Percentiles rank a stretch among this genome's conserved stretches.
Conservation (phyloP, 1,140 invertebrate genomes). For the Megalopta genalis region DNA sequence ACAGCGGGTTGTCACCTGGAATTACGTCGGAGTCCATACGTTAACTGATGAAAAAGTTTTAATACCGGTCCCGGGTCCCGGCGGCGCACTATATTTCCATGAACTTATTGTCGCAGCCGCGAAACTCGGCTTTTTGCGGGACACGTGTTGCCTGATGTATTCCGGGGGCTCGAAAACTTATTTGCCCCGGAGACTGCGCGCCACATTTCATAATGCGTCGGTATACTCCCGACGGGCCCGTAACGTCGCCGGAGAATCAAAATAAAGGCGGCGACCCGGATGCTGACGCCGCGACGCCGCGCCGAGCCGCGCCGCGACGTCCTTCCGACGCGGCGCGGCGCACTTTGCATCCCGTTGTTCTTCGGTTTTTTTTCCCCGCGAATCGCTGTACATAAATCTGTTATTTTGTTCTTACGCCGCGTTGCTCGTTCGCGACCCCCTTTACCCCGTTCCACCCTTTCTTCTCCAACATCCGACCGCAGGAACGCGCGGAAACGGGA, state of each 20-base stretch:
- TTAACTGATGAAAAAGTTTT: slow-evolving; percentile 71
- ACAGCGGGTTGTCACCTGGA: slow-evolving; percentile 32
- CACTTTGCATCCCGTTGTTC: slow-evolving; percentile 14
- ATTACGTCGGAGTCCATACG: slow-evolving; percentile 60
- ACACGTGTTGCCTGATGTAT: slow-evolving; percentile 75
- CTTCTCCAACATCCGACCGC: too few relatives aligned
- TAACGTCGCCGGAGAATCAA: slow-evolving; percentile 57
- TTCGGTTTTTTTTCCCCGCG: not conserved
- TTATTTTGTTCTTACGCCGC: not conserved
- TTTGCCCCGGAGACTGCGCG: slow-evolving; percentile 63
- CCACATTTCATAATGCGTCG: slow-evolving; percentile 72
- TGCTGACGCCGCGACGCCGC: not conserved
- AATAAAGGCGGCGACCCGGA: slow-evolving; percentile 54
- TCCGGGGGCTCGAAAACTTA: slow-evolving; percentile 68
- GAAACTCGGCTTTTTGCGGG: slow-evolving; percentile 71
- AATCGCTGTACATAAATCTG: slow-evolving; percentile 8
- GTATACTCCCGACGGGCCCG: slow-evolving; percentile 48
- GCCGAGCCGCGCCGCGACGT: too few relatives aligned
- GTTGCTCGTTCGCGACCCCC: not conserved
- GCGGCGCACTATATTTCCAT: slow-evolving; percentile 69
- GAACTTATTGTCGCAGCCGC: slow-evolving; percentile 69
- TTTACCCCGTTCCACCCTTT: not conserved
- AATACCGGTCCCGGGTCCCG: slow-evolving; percentile 64
- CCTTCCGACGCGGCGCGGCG: too few relatives aligned
- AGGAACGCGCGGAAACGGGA: not conserved